Evolutionary conservation across 2,113 vertebrate species (phyloP).

Genomic region (Ophiodon elongatus): DNA sequence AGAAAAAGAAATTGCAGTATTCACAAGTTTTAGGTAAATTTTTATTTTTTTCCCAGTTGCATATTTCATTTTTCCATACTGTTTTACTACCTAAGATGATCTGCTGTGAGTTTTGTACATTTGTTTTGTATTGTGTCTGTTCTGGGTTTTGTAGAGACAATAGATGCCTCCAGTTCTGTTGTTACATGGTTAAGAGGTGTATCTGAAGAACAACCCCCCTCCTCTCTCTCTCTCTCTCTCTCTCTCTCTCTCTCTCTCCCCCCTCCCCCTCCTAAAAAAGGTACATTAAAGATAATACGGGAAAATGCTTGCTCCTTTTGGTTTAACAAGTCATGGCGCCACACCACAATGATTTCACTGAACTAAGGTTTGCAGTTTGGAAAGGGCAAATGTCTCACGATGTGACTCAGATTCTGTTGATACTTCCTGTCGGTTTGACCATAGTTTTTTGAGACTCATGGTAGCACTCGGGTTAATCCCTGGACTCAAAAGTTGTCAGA

Average conservation of each 20-base stretch:
- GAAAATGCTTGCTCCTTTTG: slow-evolving; percentile 59
- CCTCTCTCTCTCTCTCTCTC: too few species aligned
- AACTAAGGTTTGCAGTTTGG: slow-evolving; percentile 24
- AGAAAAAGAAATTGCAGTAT: slow-evolving; percentile 86
- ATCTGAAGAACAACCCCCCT: slow-evolving; percentile 47
- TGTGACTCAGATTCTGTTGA: slow-evolving; percentile 39
- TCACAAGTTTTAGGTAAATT: slow-evolving; percentile 81
- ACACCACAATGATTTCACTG: slow-evolving; percentile 28
- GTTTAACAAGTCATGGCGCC: slow-evolving; percentile 82
- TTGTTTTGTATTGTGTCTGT: slow-evolving; percentile 76
- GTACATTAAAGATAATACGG: slow-evolving; percentile 68
- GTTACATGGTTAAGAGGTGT: slow-evolving; percentile 59
- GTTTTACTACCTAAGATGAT: slow-evolving; percentile 78
- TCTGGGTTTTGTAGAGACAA: slow-evolving; percentile 74
- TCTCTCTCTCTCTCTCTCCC: accelerated
- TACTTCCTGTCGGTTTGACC: slow-evolving; percentile 31
- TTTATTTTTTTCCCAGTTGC: slow-evolving; percentile 77
- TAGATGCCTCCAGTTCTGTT: slow-evolving; percentile 76
- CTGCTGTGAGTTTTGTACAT: slow-evolving; percentile 81
- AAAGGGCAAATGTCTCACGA: not conserved
- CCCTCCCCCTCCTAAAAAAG: slow-evolving; percentile 16
- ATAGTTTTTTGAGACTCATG: slow-evolving; percentile 23
- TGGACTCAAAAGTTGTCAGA: slow-evolving; percentile 57
- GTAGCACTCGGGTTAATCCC: slow-evolving; percentile 46
- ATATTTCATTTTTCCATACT: slow-evolving; percentile 80